These are phyloP conservation scores for Hydra vulgaris DNA, from an alignment of 30 jellyfish, hydroid and myxozoan species.

Conservation along the genomic window DNA sequence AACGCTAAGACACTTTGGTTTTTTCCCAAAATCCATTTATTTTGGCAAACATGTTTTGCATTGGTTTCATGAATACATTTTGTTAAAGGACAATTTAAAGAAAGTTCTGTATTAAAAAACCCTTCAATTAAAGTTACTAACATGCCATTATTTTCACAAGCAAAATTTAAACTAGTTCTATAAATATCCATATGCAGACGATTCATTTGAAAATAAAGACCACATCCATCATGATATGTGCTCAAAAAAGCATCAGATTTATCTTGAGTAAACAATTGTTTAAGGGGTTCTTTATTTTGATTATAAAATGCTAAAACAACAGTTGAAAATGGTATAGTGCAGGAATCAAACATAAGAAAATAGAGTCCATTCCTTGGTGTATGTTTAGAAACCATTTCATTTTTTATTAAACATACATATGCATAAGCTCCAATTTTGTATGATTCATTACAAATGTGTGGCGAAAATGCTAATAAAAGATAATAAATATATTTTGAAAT, in stretches of 20 bases:
- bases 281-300: not conserved
- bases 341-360: conserved; percentile 1
- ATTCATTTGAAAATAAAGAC: not conserved
- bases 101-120: not conserved
- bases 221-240: not conserved
- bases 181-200: not conserved
- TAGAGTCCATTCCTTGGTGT: conserved; percentile 1
- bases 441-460: not conserved
- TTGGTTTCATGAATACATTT: not conserved
- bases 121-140: not conserved
- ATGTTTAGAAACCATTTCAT: not conserved
- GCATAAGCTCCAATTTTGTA: conserved; percentile 1
- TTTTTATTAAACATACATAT: conserved; percentile 6
- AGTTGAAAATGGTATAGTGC: conserved; percentile 11
- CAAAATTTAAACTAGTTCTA: not conserved
- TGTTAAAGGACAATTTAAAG: conserved; percentile 10
- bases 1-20: not conserved
- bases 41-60: not conserved
- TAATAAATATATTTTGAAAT: too few species aligned
- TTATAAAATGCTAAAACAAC: not conserved
- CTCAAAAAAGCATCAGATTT: not conserved
- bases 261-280: conserved; percentile 1
- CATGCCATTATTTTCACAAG: not conserved
- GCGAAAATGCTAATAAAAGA: not conserved
- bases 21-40: conserved; percentile 3